Conservation (phyloP, 2,113 vertebrate species). For the Collichthys lucidus region DNA sequence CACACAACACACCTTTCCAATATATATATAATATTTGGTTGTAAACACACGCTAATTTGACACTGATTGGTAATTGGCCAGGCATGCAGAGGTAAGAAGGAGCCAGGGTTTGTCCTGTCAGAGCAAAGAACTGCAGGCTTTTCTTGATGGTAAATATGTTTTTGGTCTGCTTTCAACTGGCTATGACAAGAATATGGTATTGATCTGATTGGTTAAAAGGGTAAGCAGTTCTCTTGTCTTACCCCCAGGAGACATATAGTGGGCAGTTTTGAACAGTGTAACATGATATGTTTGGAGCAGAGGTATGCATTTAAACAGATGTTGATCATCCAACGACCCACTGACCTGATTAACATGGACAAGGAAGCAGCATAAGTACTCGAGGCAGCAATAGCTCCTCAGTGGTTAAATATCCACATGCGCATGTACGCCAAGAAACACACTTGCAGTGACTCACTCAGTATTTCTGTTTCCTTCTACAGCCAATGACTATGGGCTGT, state of each 20-base stretch:
- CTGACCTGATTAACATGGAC: constrained; percentile 12
- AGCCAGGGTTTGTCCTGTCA: no score
- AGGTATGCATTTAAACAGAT: background rate
- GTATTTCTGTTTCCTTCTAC: constrained; percentile 61
- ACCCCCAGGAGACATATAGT: background rate
- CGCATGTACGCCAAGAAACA: background rate
- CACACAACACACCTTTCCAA: background rate
- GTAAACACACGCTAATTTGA: no score
- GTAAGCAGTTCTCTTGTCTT: background rate
- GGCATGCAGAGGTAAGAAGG: no score
- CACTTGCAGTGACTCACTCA: constrained; percentile 21
- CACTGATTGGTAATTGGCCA: no score
- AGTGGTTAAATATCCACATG: background rate
- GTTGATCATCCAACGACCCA: background rate
- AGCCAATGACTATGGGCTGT: constrained; percentile 98
- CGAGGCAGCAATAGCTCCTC: background rate
- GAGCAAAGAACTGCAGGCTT: no score
- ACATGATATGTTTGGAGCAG: constrained; percentile 4
- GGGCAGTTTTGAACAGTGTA: background rate
- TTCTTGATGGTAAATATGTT: no score
- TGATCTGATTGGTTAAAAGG: no score
- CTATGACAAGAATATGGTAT: no score
- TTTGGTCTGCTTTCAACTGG: no score
- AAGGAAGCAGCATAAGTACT: background rate
- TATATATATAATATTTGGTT: no score